Evolutionary conservation across 2,113 vertebrate species (phyloP).

Genomic region (Leptobrachium leishanense): DNA sequence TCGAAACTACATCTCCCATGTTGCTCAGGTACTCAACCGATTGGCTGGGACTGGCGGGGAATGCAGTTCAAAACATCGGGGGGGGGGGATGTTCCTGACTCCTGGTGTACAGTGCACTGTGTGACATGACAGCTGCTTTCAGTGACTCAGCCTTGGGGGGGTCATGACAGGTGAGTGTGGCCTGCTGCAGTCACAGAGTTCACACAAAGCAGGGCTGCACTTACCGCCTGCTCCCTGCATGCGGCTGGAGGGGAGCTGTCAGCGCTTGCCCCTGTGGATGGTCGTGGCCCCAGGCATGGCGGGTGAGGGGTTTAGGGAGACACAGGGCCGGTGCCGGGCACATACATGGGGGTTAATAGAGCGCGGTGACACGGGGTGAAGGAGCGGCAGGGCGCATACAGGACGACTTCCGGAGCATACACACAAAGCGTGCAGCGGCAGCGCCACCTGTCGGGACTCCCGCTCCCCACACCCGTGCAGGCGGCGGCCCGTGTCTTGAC

Average conservation of each 20-base stretch:
- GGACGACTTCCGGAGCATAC: slow-evolving; percentile 35
- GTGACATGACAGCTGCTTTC: no score
- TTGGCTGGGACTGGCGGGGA: no score
- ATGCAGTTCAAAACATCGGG: no score
- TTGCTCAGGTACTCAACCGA: no score
- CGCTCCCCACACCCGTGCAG: not conserved
- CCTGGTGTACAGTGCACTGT: no score
- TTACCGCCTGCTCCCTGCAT: not conserved
- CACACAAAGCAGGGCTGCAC: not conserved
- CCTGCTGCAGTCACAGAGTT: no score
- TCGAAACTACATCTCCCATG: no score
- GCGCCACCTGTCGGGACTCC: no score
- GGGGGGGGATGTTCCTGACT: no score
- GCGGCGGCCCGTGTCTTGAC: not conserved
- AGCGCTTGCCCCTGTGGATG: not conserved
- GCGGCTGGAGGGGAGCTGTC: not conserved
- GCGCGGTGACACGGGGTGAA: not conserved
- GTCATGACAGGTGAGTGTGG: no score
- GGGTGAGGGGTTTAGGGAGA: not conserved
- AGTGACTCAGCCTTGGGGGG: no score
- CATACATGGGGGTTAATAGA: no score
- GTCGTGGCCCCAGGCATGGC: not conserved
- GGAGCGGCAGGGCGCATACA: slow-evolving; percentile 5
- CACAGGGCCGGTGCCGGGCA: not conserved
- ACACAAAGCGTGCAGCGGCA: not conserved